These are phyloP conservation scores for Microtus oregoni DNA, from an alignment of 2,113 vertebrate species.

Conservation along the genomic window DNA sequence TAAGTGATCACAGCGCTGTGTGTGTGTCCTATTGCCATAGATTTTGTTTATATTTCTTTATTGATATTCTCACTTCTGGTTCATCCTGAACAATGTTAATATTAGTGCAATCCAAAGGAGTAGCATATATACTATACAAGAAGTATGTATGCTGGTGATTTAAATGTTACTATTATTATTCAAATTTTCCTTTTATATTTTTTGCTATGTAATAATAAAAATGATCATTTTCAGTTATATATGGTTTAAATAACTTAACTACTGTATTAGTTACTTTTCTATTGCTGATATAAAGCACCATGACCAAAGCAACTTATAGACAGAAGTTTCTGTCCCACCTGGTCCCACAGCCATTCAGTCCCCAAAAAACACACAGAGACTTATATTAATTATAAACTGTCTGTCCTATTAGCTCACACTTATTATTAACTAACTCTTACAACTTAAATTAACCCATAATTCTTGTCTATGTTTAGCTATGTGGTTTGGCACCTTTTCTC, in stretches of 20 bases:
- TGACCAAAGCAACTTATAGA: neutral
- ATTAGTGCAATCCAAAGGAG: neutral
- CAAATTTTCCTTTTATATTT: neutral
- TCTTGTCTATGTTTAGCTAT: too few species aligned
- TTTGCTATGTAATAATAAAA: conserved; percentile 3
- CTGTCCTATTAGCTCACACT: too few species aligned
- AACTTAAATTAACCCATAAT: too few species aligned
- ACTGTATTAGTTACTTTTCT: neutral
- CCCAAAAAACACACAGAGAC: too few species aligned
- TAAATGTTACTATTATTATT: neutral
- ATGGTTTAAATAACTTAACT: neutral
- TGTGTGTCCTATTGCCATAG: neutral
- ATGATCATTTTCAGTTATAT: neutral
- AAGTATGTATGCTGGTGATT: neutral
- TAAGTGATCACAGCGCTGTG: neutral
- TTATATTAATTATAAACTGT: too few species aligned
- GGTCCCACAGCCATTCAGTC: too few species aligned
- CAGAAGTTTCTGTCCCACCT: neutral
- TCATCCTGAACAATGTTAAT: neutral
- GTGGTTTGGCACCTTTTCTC: too few species aligned
- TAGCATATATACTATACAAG: neutral
- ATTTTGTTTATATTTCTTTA: neutral
- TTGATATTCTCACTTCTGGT: neutral
- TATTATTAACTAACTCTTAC: too few species aligned
- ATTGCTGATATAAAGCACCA: neutral